Evolutionary conservation across 2,797 vertebrate species (phyloP), one percentile per base, ranked within the genome.

Genomic region (Lates japonicus): DNA sequence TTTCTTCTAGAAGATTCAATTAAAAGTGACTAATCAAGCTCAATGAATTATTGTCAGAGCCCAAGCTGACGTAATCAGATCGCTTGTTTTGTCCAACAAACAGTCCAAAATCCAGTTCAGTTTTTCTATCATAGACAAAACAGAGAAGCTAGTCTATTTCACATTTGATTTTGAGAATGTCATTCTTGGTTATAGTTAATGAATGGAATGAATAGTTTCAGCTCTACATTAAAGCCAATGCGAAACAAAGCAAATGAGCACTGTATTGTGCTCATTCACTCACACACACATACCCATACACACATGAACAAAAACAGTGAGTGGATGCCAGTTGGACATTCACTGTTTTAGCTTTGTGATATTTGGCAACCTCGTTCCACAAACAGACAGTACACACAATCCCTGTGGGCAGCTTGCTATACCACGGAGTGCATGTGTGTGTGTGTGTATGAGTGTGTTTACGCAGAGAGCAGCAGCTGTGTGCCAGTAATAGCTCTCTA

Each of bases 401-500:
- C 90, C 91, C 88, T 78, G 82, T 90, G 91, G 91, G 84, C 85
- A 85, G 80, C 84, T 82, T 78, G 82, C 84, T 89, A 85, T 92
- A 89, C 76, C 89, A 87, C 84, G 7, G 76, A 70, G 87, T 90
- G 48, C 59, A 57, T 70, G 58, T 83, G 80, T 82, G 70, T 83
- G 76, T 74, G 84, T 70, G 74, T 65, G 78, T 48, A 59, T 64
- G 80, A 80, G 91, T 86, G 90, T 93, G 91, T 94, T 93, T 94
- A 90, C 88, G 87, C 86, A 90, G 90, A 29, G 81, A 88, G 92
- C 87, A 89, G 88, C 88, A 90, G 89, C 92, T 93, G 92, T 94
- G 93, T 92, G 92, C 90, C 91, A 92, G 92, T 94, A 93, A 93
- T 93, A 93, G 92, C 91, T 82, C 89, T 93, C 88, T 94, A 94